Conservation (phyloP, 2,888 invertebrate species). For the Muschampia plurimacula region DNA sequence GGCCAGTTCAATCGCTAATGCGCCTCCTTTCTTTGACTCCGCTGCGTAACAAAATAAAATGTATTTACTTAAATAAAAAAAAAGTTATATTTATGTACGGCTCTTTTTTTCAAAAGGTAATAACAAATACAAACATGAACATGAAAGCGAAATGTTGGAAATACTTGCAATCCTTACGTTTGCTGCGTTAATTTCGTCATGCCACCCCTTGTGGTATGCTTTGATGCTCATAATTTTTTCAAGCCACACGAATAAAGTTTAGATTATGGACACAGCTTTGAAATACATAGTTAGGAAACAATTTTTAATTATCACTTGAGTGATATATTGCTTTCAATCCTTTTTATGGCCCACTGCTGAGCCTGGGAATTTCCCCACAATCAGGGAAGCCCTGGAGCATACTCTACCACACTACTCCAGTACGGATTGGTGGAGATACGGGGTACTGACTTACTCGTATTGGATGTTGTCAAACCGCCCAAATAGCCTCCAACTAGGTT, state of each 20-base stretch:
- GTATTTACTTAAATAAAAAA: too few relatives aligned
- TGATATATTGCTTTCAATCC: not conserved
- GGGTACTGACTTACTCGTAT: too few relatives aligned
- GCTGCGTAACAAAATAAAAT: too few relatives aligned
- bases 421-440: too few relatives aligned
- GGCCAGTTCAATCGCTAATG: too few relatives aligned
- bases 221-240: constrained; percentile 52
- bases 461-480: too few relatives aligned
- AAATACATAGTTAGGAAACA: constrained; percentile 11
- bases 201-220: constrained; percentile 65
- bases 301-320: not conserved
- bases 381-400: too few relatives aligned
- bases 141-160: constrained; percentile 61
- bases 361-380: too few relatives aligned
- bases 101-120: not conserved
- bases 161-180: constrained; percentile 61
- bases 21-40: too few relatives aligned
- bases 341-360: too few relatives aligned
- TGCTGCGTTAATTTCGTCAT: constrained; percentile 63
- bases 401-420: too few relatives aligned
- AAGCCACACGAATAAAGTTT: constrained; percentile 17
- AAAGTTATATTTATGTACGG: not conserved
- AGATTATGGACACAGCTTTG: constrained; percentile 15
- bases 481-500: too few relatives aligned
- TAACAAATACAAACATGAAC: constrained; percentile 41